phyloP scores from a whole-genome alignment of 2,797 vertebrate genomes.

The Spinus olivaceus region DNA sequence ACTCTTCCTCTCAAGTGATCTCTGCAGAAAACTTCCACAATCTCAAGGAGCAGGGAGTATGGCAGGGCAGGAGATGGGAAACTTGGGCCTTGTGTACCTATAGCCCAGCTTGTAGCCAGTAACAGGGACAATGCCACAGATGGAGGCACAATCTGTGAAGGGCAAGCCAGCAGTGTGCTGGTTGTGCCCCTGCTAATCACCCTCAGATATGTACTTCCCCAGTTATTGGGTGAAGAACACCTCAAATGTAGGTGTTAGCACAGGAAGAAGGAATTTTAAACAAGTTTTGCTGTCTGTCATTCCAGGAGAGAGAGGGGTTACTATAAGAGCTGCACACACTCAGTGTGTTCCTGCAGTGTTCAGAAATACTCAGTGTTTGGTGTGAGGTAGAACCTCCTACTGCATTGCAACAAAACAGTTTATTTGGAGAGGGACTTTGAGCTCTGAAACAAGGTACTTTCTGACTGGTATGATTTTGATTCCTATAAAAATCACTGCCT shows the following conservation, averaged over 20 bases:
- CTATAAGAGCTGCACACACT: not conserved
- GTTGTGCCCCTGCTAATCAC: not conserved
- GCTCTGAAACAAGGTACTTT: not conserved
- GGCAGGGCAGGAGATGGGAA: not conserved
- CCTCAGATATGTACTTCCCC: fast-evolving
- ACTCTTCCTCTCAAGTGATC: not conserved
- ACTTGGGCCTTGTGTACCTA: too few species aligned
- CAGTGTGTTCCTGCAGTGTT: not conserved
- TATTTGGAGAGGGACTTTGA: not conserved
- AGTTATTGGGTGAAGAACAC: not conserved
- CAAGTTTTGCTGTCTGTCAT: not conserved
- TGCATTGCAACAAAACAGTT: not conserved
- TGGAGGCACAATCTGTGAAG: not conserved
- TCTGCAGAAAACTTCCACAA: not conserved
- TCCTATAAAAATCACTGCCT: not conserved
- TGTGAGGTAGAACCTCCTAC: not conserved
- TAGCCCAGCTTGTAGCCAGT: not conserved
- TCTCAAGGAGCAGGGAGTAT: not conserved
- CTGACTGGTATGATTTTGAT: not conserved
- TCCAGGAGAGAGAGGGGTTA: not conserved
- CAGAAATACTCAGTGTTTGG: not conserved
- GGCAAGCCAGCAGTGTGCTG: not conserved
- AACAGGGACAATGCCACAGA: not conserved
- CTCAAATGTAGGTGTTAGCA: not conserved
- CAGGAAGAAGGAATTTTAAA: not conserved